Conservation (phyloP, 2,888 invertebrate genomes). For the Epistrophe grossulariae region DNA sequence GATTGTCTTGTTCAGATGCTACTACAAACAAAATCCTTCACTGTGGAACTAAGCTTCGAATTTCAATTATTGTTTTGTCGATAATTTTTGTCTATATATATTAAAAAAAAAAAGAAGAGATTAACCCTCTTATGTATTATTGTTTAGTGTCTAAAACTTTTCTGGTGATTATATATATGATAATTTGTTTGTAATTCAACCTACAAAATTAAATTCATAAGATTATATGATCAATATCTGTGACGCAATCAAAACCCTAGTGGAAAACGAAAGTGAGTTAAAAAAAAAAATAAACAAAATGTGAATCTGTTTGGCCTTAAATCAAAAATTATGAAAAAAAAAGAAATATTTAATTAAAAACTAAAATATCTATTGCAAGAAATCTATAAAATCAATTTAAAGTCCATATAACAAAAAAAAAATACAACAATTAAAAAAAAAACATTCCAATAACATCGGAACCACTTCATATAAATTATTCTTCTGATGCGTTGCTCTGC, state of each 20-base stretch:
- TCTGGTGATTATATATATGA: slow-evolving; percentile 23
- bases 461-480: not conserved
- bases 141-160: slow-evolving; percentile 37
- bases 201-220: slow-evolving; percentile 26
- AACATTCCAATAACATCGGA: slow-evolving; percentile 52
- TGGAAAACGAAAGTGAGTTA: slow-evolving; percentile 27
- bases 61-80: slow-evolving; percentile 41
- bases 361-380: slow-evolving; percentile 25
- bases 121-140: slow-evolving; percentile 49
- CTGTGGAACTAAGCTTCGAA: slow-evolving; percentile 59
- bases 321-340: slow-evolving; percentile 42
- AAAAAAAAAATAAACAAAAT: slow-evolving; percentile 44
- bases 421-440: slow-evolving; percentile 17
- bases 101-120: slow-evolving; percentile 14
- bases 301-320: slow-evolving; percentile 71
- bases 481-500: slow-evolving; percentile 28
- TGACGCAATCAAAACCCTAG: slow-evolving; percentile 44
- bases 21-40: slow-evolving; percentile 38
- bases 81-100: slow-evolving; percentile 48
- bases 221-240: not conserved
- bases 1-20: slow-evolving; percentile 49
- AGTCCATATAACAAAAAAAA: slow-evolving; percentile 26
- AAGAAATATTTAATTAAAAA: slow-evolving; percentile 42
- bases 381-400: slow-evolving; percentile 16
- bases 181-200: slow-evolving; percentile 8